Evolutionary conservation across 2,888 invertebrate species (phyloP), one percentile per base, ranked within the genome.

Genomic region (Chrysina gloriosa): DNA sequence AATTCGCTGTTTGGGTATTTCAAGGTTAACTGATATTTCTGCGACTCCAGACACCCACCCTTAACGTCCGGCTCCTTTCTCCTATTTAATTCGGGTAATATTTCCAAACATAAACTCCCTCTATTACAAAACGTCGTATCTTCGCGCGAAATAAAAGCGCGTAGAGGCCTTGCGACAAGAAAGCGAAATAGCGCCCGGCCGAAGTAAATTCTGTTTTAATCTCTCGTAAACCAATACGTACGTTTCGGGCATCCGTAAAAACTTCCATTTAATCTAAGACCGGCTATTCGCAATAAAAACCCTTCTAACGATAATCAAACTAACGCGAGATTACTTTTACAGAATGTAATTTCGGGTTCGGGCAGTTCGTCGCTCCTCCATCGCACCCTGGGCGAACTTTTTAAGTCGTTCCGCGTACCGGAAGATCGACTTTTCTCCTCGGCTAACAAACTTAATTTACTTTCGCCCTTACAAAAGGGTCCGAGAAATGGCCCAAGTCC

Each of bases 251-350:
- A 31, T 3, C 21, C 25, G 14, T 39, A 58, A 58, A 58, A 58
- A 58, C 39, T 39, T 39, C 56, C 34, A 58, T 58, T 58, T 39
- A 58, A 58, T 58, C 58, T 58, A 52, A 31, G 39, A 16, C 58
- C 36, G 11, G 36, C 39, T 39, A 58, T 58, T 58, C 42, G 39
- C 58, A 39, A 58, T 58, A 58, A 58, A 58, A 39, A 58, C 58
- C 39, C 36, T 39, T 58, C 58, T 58, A 58, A 39, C 58, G 42
- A 39, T 58, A 58, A 58, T 58, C 58, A 58, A 58, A 58, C 58
- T 58, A 58, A 58, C 58, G 42, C 58, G 36, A 39, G 58, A 58
- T 58, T 58, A 58, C 58, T 58, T 58, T 58, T 58, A 39, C 58
- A 39, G 39, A 58, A 39, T 58, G 58, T 58, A 58, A 58, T 58